phyloP scores from a whole-genome alignment of 1,140 invertebrate species.

The Heliothis virescens region DNA sequence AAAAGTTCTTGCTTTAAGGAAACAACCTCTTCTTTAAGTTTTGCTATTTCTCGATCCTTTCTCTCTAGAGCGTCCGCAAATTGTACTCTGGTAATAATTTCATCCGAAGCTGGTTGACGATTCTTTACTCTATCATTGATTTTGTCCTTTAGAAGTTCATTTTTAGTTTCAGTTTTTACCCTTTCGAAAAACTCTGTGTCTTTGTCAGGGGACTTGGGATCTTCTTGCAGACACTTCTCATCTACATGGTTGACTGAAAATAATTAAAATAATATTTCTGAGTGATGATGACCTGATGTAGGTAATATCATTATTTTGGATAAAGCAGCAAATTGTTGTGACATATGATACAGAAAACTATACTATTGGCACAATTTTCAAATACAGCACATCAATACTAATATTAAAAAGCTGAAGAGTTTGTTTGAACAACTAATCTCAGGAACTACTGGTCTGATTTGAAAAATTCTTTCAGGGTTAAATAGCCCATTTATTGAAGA shows the following conservation, averaged over 20 bases:
- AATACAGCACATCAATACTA: too few species aligned
- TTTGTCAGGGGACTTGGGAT: slow-evolving; percentile 64
- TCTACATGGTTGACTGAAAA: slow-evolving; percentile 62
- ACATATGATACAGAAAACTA: too few species aligned
- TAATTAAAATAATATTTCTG: slow-evolving; percentile 12
- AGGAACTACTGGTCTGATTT: too few species aligned
- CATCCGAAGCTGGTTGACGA: slow-evolving; percentile 83
- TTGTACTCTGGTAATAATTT: slow-evolving; percentile 86
- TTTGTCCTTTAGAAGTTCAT: slow-evolving; percentile 89
- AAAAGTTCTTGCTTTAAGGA: slow-evolving; percentile 89
- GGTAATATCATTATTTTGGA: background rate
- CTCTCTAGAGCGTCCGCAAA: slow-evolving; percentile 89
- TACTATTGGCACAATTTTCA: too few species aligned
- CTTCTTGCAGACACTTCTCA: slow-evolving; percentile 58
- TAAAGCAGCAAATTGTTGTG: too few species aligned
- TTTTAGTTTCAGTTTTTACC: slow-evolving; percentile 88
- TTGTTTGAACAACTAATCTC: too few species aligned
- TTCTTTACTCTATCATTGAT: slow-evolving; percentile 85
- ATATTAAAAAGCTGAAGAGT: too few species aligned
- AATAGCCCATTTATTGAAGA: too few species aligned
- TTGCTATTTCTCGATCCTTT: slow-evolving; percentile 88
- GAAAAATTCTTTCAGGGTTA: too few species aligned
- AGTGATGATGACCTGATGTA: slow-evolving; percentile 19
- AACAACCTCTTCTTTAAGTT: slow-evolving; percentile 88
- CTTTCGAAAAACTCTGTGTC: slow-evolving; percentile 89